phyloP scores from a whole-genome alignment of 2,797 vertebrate genomes.

The Sebastes minor region DNA sequence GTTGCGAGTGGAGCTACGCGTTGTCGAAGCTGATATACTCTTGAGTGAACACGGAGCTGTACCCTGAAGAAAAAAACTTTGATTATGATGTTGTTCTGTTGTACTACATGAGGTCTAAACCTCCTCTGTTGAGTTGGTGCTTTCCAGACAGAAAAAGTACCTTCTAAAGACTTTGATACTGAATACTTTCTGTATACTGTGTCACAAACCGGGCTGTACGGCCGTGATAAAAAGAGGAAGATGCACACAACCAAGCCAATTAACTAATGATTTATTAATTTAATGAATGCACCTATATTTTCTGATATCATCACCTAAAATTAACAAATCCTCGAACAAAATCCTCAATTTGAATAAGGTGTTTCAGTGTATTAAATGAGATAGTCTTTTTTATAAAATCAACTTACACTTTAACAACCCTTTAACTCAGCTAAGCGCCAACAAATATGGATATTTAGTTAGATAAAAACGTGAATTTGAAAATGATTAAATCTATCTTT shows the following conservation, averaged over 20 bases:
- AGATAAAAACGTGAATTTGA: no score
- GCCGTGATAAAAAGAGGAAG: fast-evolving
- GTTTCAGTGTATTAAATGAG: no score
- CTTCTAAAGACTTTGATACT: not conserved
- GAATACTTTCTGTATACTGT: not conserved
- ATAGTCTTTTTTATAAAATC: no score
- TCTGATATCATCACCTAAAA: fast-evolving
- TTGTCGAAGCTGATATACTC: constrained; percentile 43
- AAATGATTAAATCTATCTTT: no score
- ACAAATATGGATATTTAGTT: no score
- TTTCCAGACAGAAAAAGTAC: constrained; percentile 2
- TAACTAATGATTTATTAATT: not conserved
- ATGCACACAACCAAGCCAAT: not conserved
- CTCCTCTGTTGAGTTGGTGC: not conserved
- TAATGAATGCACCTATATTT: no score
- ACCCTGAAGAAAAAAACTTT: constrained; percentile 50
- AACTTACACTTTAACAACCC: no score
- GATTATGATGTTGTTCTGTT: constrained; percentile 49
- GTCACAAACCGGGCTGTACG: not conserved
- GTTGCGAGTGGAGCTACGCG: constrained; percentile 17
- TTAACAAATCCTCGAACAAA: no score
- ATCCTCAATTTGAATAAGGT: no score
- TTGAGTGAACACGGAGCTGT: constrained; percentile 38
- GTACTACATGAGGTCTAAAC: constrained; percentile 38
- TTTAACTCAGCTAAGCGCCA: no score